phyloP scores from a whole-genome alignment of 2,888 invertebrate species.

The Trissoscelio sp. region DNA sequence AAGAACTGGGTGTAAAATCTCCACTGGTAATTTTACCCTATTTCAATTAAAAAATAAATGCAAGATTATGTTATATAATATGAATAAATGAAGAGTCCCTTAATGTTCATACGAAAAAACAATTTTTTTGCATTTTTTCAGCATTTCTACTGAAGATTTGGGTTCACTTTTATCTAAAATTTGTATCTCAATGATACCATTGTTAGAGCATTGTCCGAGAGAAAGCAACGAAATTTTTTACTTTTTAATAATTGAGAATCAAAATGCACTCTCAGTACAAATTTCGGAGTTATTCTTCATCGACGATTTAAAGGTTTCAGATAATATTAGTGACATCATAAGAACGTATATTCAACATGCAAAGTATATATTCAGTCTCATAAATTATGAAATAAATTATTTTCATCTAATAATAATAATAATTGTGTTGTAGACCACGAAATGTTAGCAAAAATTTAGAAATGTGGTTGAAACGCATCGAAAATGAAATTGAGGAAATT shows the following conservation, averaged over 20 bases:
- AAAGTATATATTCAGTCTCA: too few relatives aligned
- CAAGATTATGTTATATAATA: too few relatives aligned
- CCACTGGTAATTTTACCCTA: too few relatives aligned
- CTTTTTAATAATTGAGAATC: constrained; percentile 90
- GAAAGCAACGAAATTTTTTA: constrained; percentile 91
- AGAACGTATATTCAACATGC: constrained; percentile 82
- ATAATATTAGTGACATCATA: constrained; percentile 87
- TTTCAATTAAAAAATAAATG: too few relatives aligned
- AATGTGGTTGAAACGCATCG: constrained; percentile 88
- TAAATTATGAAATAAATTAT: too few relatives aligned
- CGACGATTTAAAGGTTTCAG: constrained; percentile 87
- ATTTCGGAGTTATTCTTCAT: constrained; percentile 94
- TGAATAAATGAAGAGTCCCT: too few relatives aligned
- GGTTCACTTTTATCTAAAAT: constrained; percentile 93
- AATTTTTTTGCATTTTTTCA: constrained; percentile 76
- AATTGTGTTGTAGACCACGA: constrained; percentile 82
- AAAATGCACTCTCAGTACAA: constrained; percentile 86
- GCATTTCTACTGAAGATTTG: constrained; percentile 88
- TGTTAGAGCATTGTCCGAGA: constrained; percentile 88
- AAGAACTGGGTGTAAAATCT: too few relatives aligned
- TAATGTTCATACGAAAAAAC: not conserved
- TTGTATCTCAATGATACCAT: constrained; percentile 91
- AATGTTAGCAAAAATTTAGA: constrained; percentile 87
- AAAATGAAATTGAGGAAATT: constrained; percentile 92
- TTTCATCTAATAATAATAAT: not conserved